A percentile compares a stretch with the other conserved stretches of the same genome.
phyloP scores from a whole-genome alignment of 37 sponge, comb jelly and placozoan genomes.

The Hormiphora californensis region DNA sequence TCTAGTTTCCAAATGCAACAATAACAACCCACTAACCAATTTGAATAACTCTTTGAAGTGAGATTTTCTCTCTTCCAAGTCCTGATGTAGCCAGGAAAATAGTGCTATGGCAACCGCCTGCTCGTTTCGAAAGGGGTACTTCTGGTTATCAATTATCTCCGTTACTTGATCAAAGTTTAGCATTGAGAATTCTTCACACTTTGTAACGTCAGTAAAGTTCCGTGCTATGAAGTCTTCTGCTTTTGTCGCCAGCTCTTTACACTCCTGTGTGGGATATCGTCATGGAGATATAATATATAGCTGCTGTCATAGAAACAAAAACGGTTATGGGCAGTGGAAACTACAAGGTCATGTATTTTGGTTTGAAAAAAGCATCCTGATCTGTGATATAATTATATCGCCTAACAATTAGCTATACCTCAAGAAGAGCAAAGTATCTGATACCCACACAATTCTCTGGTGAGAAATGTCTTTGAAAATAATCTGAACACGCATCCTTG shows the following conservation, averaged over 20 bases:
- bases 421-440: slow-evolving; percentile 15
- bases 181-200: slow-evolving; percentile 28
- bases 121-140: slow-evolving; percentile 28
- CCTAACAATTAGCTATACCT: too few species aligned
- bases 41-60: slow-evolving; percentile 24
- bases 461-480: background rate
- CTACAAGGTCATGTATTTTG: background rate
- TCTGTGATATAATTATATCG: too few species aligned
- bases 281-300: background rate
- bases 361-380: background rate
- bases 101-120: slow-evolving; percentile 4
- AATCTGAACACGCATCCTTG: background rate
- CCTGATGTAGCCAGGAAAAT: slow-evolving; percentile 1
- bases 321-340: background rate
- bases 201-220: slow-evolving; percentile 25
- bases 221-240: slow-evolving; percentile 16
- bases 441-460: slow-evolving; percentile 1
- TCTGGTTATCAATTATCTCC: background rate
- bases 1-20: too few species aligned
- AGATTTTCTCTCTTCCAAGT: background rate
- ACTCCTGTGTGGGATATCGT: slow-evolving; percentile 1
- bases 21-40: slow-evolving; percentile 8
- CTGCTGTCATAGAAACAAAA: background rate
- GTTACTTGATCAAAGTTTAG: background rate
- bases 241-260: background rate